Percentiles rank a stretch among this genome's conserved stretches.
These are phyloP conservation scores for Tribolium madens DNA, from an alignment of 1,140 invertebrate species.

Conservation along the genomic window DNA sequence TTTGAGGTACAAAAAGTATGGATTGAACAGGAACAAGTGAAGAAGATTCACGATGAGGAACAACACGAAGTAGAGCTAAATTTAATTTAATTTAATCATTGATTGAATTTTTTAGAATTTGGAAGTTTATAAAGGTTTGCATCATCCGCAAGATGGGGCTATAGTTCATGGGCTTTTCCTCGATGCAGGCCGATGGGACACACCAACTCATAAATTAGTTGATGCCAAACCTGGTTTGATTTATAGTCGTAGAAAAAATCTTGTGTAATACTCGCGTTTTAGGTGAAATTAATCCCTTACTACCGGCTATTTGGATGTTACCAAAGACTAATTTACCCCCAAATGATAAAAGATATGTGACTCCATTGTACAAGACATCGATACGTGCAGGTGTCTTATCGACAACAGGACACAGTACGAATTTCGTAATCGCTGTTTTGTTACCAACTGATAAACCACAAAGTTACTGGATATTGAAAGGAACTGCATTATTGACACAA, in stretches of 20 bases:
- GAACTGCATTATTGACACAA: conserved; percentile 85
- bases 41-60: conserved; percentile 66
- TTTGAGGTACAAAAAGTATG: conserved; percentile 72
- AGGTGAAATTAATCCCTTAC: conserved; percentile 81
- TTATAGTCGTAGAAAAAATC: neutral
- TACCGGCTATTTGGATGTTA: conserved; percentile 82
- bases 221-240: conserved; percentile 77
- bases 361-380: conserved; percentile 89
- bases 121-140: conserved; percentile 64
- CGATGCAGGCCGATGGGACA: conserved; percentile 88
- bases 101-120: conserved; percentile 53
- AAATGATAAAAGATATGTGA: conserved; percentile 76
- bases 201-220: conserved; percentile 71
- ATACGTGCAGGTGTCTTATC: conserved; percentile 84
- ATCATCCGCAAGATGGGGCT: conserved; percentile 78
- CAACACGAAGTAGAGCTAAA: conserved; percentile 65
- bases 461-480: conserved; percentile 88
- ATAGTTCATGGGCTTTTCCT: conserved; percentile 88
- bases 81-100: no score
- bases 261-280: conserved; percentile 50
- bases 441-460: conserved; percentile 73
- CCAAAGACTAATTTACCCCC: conserved; percentile 74
- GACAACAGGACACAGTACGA: conserved; percentile 90
- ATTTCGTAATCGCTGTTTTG: conserved; percentile 86
- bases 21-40: conserved; percentile 77